Conservation (phyloP, 2,888 invertebrate species). For the Azorinus chamasolen region DNA sequence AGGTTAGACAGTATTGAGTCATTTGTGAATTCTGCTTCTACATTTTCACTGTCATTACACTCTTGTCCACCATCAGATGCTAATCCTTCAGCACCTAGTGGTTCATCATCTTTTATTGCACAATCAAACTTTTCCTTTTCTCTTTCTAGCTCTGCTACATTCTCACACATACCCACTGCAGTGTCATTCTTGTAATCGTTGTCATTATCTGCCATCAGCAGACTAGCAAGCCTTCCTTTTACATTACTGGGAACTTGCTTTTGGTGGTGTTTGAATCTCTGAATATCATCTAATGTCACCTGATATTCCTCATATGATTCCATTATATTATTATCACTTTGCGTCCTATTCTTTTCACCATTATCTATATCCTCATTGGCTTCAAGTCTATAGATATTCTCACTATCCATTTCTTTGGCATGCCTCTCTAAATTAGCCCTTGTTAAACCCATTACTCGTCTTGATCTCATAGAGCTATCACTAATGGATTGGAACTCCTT, state of each 20-base stretch:
- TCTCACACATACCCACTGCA: too few species aligned
- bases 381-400: background rate
- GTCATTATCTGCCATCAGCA: background rate
- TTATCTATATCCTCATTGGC: background rate
- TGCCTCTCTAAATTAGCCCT: conserved; percentile 23
- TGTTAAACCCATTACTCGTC: conserved; percentile 7
- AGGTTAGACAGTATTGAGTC: conserved; percentile 21
- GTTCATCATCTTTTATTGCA: background rate
- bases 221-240: background rate
- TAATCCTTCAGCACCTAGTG: too few species aligned
- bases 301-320: conserved; percentile 42
- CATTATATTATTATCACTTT: background rate
- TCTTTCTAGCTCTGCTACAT: too few species aligned
- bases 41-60: too few species aligned
- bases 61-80: too few species aligned
- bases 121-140: background rate
- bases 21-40: background rate
- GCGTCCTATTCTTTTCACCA: background rate
- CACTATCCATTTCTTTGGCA: background rate
- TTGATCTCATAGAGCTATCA: background rate
- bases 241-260: conserved; percentile 21
- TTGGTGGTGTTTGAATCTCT: conserved; percentile 20
- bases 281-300: conserved; percentile 54
- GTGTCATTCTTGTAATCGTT: background rate
- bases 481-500: conserved; percentile 16